phyloP scores from a whole-genome alignment of 2,113 vertebrate species.

The Hypocryptadius cinnamomeus region DNA sequence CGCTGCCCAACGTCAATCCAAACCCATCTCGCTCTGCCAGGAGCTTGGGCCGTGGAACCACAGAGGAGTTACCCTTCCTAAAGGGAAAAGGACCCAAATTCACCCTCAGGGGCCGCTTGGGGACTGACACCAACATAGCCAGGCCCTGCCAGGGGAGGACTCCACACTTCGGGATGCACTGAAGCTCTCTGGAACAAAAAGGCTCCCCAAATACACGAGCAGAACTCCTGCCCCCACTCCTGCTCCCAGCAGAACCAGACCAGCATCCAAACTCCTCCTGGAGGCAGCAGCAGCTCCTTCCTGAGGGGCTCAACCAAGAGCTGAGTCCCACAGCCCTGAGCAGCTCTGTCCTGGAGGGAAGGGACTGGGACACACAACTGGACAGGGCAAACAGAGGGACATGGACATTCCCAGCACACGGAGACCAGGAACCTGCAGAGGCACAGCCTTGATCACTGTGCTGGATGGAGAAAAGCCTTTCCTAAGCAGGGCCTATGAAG shows the following conservation, averaged over 20 bases:
- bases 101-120: background rate
- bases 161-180: rapidly evolving
- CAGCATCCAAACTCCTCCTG: background rate
- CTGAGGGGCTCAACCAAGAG: background rate
- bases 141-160: background rate
- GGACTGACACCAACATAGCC: background rate
- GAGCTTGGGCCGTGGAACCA: background rate
- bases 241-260: background rate
- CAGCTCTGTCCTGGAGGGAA: background rate
- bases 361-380: background rate
- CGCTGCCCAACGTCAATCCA: background rate
- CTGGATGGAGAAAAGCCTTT: background rate
- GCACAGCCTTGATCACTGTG: background rate
- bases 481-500: background rate
- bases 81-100: background rate
- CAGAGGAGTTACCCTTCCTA: background rate
- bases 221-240: background rate
- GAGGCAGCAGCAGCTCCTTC: background rate
- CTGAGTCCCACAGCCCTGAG: background rate
- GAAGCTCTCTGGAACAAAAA: background rate
- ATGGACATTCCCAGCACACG: background rate
- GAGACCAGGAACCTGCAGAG: background rate
- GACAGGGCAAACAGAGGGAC: background rate
- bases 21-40: background rate
- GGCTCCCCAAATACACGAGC: background rate